Base-by-base conservation (phyloP, 2,113 vertebrate species). In the Caracal caracal region DNA sequence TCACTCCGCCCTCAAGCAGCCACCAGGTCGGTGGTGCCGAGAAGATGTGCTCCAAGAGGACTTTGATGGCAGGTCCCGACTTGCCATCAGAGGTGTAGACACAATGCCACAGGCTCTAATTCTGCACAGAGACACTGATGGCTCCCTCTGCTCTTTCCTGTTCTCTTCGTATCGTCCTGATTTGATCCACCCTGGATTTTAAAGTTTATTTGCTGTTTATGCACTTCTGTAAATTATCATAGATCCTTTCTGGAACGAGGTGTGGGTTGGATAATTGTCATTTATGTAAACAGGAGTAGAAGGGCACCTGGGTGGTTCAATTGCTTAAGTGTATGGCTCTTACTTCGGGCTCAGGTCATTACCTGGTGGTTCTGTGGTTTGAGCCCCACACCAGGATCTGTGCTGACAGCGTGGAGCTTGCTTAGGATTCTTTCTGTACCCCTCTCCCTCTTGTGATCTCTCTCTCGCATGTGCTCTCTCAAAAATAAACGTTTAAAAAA, bases 41-140 rank as follows among this genome's bases (percentile, higher is more conserved):
- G 7, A 40, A n/a, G 79, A 15, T 0, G 0, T 7, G n/a, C 63
- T 11, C 19, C 4, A 8, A 16, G 28, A 4, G 4, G n/a, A 2
- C 19, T 51, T 6, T 37, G 81, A 43, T 24, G 33, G 24, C 20
- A 9, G 70, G 40, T 17, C 40, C 37, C 3, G 26, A 20, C 10
- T 63, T 35, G 7, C 4, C 0, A 33, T 30, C 22, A 1, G 5
- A 5, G 47, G 20, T 3, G 7, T 26, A 59, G 51, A 56, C 28
- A 2, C 37, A 2, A 8, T 7, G 53, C 65, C 3, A 0, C n/a
- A 2, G 37, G 51, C 43, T 59, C 33, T 4, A 26, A 12, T 1
- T 66, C 28, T 37, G 43, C n/a, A 7, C 19, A 53, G 49, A 43
- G 47, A 15, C 16, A 0, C 10, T 0, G 10, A 10, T 28, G 47